Percentiles rank a stretch among this genome's conserved stretches.
Conservation (phyloP, 1,140 invertebrate genomes). For the Drosophila busckii region DNA sequence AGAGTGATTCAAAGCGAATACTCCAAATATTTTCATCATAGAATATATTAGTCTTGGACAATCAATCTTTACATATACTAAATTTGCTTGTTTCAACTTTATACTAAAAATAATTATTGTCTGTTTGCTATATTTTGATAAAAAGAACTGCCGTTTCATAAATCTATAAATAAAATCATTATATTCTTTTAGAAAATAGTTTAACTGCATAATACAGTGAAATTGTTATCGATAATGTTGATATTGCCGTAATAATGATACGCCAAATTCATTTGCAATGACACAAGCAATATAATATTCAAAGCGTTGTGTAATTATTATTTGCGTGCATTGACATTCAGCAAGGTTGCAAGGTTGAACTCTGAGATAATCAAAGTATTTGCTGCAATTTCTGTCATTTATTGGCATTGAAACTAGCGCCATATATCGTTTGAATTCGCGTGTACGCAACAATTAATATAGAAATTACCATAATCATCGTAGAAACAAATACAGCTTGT, state of each 20-base stretch:
- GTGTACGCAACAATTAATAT: constrained; percentile 11
- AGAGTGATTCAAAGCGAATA: too few species aligned
- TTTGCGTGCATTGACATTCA: constrained; percentile 33
- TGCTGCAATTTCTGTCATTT: not conserved
- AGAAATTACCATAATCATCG: constrained; percentile 17
- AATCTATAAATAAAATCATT: too few species aligned
- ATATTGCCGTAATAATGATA: constrained; percentile 15
- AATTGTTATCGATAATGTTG: constrained; percentile 16
- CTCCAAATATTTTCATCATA: too few species aligned
- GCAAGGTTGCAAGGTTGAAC: constrained; percentile 21
- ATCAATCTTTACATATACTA: too few species aligned
- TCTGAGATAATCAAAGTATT: constrained; percentile 1
- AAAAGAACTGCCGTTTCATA: too few species aligned
- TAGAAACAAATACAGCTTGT: constrained; percentile 5
- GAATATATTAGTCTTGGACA: too few species aligned
- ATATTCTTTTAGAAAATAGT: too few species aligned
- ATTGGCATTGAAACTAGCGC: constrained; percentile 9
- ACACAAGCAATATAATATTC: constrained; percentile 3
- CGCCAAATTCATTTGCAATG: constrained; percentile 20
- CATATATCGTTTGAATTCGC: constrained; percentile 11
- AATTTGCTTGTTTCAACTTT: too few species aligned
- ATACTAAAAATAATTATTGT: too few species aligned
- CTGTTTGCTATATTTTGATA: too few species aligned
- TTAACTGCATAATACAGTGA: too few species aligned
- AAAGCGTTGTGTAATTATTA: constrained; percentile 27